Conservation (phyloP, 1,140 invertebrate genomes). For the Hyles vespertilio region DNA sequence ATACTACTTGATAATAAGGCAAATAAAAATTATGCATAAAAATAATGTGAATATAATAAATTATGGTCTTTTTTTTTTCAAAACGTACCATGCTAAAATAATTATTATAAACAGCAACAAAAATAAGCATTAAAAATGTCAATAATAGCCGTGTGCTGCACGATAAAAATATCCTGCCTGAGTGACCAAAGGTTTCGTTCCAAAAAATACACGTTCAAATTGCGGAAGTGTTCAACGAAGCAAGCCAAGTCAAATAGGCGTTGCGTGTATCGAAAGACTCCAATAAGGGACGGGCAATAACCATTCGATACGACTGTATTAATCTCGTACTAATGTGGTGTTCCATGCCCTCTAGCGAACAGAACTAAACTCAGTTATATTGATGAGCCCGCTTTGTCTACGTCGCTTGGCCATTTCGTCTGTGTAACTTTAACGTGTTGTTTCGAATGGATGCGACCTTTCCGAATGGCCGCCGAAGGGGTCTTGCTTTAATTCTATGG, state of each 20-base stretch:
- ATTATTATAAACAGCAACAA: too few relatives aligned
- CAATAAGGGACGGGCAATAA: slow-evolving; percentile 34
- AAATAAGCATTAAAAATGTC: too few relatives aligned
- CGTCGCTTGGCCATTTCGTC: slow-evolving; percentile 45
- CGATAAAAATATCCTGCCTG: slow-evolving; percentile 15
- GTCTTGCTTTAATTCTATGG: slow-evolving; percentile 32
- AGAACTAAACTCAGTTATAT: slow-evolving; percentile 47
- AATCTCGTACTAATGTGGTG: slow-evolving; percentile 51
- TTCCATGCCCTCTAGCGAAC: slow-evolving; percentile 33
- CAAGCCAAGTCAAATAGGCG: slow-evolving; percentile 34
- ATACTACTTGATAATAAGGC: too few relatives aligned
- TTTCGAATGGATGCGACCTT: slow-evolving; percentile 30
- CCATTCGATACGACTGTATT: slow-evolving; percentile 36
- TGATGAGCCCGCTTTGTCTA: slow-evolving; percentile 62
- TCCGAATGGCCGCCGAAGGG: slow-evolving; percentile 25
- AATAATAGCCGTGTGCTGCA: background rate
- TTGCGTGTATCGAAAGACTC: slow-evolving; percentile 44
- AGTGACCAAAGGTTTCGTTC: slow-evolving; percentile 23
- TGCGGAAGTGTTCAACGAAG: slow-evolving; percentile 23
- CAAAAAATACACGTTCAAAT: slow-evolving; percentile 25
- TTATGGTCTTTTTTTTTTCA: too few relatives aligned
- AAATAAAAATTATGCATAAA: too few relatives aligned
- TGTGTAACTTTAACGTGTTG: slow-evolving; percentile 43
- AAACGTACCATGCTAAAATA: too few relatives aligned
- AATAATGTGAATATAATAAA: too few relatives aligned